Conservation (phyloP, 2,797 vertebrate genomes). For the Dromococcyx pavoninus region DNA sequence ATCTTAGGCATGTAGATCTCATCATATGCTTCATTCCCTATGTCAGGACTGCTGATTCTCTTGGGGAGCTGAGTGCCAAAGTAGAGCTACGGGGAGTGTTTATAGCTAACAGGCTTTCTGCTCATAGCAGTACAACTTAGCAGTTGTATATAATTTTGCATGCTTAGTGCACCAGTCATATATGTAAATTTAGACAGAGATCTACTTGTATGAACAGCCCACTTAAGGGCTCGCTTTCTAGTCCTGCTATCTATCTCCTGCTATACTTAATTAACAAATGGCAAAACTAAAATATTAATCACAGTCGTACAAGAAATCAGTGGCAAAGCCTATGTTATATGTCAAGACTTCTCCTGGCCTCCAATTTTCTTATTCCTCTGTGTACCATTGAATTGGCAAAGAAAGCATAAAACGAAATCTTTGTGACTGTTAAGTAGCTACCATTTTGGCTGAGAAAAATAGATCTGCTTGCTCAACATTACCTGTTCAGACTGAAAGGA, state of each 20-base stretch:
- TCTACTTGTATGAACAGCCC: not conserved
- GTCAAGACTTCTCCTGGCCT: not conserved
- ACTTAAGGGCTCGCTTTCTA: not conserved
- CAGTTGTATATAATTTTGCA: not conserved
- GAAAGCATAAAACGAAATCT: not conserved
- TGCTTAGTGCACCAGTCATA: not conserved
- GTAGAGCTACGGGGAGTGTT: not conserved
- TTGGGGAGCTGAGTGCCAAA: not conserved
- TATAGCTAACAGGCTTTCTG: not conserved
- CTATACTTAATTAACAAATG: not conserved
- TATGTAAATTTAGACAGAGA: not conserved
- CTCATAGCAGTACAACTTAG: not conserved
- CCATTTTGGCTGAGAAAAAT: not conserved
- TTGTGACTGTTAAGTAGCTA: not conserved
- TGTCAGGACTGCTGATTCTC: not conserved
- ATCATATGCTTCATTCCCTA: not conserved
- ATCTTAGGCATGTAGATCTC: not conserved
- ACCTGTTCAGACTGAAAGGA: not conserved
- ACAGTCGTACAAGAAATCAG: not conserved
- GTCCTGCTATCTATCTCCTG: not conserved
- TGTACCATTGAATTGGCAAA: not conserved
- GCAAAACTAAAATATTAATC: not conserved
- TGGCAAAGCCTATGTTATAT: not conserved
- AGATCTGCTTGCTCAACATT: not conserved
- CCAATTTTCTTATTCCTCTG: not conserved